Evolutionary conservation across 2,113 vertebrate genomes (phyloP), one percentile per base, ranked within the genome.

Genomic region (Esox niger): DNA sequence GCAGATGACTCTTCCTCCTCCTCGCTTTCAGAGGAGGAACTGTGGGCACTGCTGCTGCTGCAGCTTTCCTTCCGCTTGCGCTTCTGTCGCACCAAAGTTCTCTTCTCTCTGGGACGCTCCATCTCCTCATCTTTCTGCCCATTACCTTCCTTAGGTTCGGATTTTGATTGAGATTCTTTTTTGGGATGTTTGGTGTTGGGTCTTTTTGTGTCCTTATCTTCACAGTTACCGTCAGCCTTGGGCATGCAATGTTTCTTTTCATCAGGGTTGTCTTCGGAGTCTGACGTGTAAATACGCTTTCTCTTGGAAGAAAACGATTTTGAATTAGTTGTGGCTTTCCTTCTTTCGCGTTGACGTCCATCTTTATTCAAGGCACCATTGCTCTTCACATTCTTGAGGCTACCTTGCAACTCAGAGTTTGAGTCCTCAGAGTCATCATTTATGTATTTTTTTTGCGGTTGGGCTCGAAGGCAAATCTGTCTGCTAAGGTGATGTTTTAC

Each of bases 391-490:
- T 82, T 86, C 58, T 73, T 81, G 20, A 65, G 64, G 35, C 63
- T 75, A 0, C 20, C 47, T 32, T 55, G 68, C n/a, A 54, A 81
- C 0, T 26, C 77, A 25, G 83, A 74, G 4, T 75, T 70, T 23
- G 69, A 67, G 6, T 91, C 88, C 30, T 90, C 91, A 0, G 91
- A 90, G 21, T 90, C 87, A 6, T 91, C 87, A 3, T 79, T 83
- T 59, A 80, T 81, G 65, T 91, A 89, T 67, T 85, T 91, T 82
- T 89, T 92, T 79, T 91, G 90, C 4, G 89, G 83, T 1, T 87
- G 76, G 9, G 75, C 72, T 73, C 90, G 69, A 21, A 90, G 85
- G 21, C 60, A 69, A 11, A 47, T 71, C 6, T 80, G 74, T 54
- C 82, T 80, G 13, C 80, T 6, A 59, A 64, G 27, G 73, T 76